Base-by-base conservation (phyloP, 2,888 invertebrate genomes). In the Serripes groenlandicus region DNA sequence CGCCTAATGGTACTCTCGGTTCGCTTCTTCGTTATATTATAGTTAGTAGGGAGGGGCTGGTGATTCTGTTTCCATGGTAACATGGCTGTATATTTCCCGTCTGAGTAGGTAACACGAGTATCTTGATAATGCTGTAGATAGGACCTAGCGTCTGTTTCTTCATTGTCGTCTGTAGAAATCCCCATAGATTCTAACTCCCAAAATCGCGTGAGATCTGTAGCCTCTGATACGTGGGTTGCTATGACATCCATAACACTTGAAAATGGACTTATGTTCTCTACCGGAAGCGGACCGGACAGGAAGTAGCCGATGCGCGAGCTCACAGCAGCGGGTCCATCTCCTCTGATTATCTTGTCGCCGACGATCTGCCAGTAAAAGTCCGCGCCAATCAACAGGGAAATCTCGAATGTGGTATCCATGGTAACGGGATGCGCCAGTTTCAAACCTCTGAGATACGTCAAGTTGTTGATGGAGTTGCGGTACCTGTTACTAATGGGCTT, bases 61-160 rank as follows among this genome's bases (percentile, higher is more conserved):
- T 78, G 64, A 9, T 78, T 73, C 23, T 69, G 60, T 70, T 69
- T 80, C 75, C 70, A 80, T 0, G 75, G 79, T 30, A 81, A 32
- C n/a, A 68, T 71, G 49, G 76, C 72, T n/a, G 54, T 18, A 26
- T 76, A 81, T 2, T 35, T 28, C 18, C 76, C 72, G 26, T 78
- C 42, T 3, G 21, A 49, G 64, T 64, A 80, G 3, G 30, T 11
- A 23, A 78, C 69, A 28, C 64, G 28, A 18, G 32, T 52, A 21
- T 77, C 23, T 28, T 73, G 58, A 32, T 78, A 73, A 1, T 42
- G 34, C 21, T 42, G 7, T 23, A 68, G 9, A 26, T 75, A 3
- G 62, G 21, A 32, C 4, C 30, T 42, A 37, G 21, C 34, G 49
- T 28, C 42, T 26, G 70, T 42, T 15, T 4, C 4, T 9, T 7